A percentile compares a stretch with the other conserved stretches of the same genome.
These are phyloP conservation scores for Diaprepes abbreviatus DNA, from an alignment of 2,888 invertebrate genomes.

Conservation along the genomic window DNA sequence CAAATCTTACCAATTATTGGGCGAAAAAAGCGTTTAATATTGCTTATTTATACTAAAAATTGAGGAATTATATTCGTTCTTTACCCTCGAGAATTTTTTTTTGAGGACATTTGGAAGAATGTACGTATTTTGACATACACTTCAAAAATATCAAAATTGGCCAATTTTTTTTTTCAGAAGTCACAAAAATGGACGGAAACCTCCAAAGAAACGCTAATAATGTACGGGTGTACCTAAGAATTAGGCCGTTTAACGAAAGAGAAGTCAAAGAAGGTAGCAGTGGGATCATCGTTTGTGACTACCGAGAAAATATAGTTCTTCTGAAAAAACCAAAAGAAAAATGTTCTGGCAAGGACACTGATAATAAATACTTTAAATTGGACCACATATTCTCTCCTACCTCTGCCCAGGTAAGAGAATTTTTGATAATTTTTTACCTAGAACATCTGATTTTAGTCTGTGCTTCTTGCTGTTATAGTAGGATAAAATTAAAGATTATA, in stretches of 20 bases:
- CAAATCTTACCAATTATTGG: neutral
- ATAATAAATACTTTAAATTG: slow-evolving; percentile 87
- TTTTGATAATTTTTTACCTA: too few relatives aligned
- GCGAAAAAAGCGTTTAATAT: neutral
- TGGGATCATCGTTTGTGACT: slow-evolving; percentile 83
- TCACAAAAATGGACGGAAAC: neutral
- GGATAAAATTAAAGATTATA: too few relatives aligned
- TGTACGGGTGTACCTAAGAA: slow-evolving; percentile 95
- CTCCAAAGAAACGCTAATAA: slow-evolving; percentile 74
- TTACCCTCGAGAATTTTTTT: neutral
- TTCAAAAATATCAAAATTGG: neutral
- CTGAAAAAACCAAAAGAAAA: slow-evolving; percentile 82
- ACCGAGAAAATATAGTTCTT: slow-evolving; percentile 82
- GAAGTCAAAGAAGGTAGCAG: slow-evolving; percentile 82
- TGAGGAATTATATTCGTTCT: neutral
- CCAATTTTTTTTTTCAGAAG: neutral
- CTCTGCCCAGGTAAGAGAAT: slow-evolving; percentile 81
- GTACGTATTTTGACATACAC: neutral
- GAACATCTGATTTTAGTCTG: too few relatives aligned
- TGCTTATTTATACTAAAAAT: neutral
- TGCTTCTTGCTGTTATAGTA: too few relatives aligned
- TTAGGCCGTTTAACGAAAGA: slow-evolving; percentile 91
- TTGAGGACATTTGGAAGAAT: neutral
- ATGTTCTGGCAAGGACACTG: slow-evolving; percentile 58
- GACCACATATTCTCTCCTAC: slow-evolving; percentile 93